Conservation (phyloP, 2,888 invertebrate species). For the Metellina segmentata region DNA sequence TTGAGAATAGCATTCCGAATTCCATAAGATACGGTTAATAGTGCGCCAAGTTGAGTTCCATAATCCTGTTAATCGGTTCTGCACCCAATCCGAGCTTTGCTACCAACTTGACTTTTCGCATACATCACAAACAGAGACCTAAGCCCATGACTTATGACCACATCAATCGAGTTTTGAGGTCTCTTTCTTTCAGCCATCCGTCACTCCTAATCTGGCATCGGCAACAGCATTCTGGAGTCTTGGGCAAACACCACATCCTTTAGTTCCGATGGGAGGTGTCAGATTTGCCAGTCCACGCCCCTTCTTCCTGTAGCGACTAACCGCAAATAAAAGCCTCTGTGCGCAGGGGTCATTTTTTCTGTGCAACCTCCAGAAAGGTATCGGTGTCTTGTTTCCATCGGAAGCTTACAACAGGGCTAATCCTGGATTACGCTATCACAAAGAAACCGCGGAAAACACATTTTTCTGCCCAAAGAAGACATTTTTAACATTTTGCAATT, state of each 20-base stretch:
- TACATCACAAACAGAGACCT: slow-evolving; percentile 16
- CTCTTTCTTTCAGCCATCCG: slow-evolving; percentile 50
- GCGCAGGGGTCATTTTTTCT: slow-evolving; percentile 36
- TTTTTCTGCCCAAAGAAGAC: slow-evolving; percentile 47
- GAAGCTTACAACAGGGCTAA: slow-evolving; percentile 74
- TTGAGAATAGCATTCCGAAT: background rate
- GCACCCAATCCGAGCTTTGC: background rate
- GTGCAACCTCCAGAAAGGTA: slow-evolving; percentile 29
- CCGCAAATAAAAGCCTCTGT: slow-evolving; percentile 39
- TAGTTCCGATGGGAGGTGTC: slow-evolving; percentile 27
- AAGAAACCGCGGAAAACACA: slow-evolving; percentile 62
- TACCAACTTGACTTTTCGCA: background rate
- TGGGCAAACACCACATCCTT: slow-evolving; percentile 53
- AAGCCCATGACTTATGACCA: slow-evolving; percentile 54
- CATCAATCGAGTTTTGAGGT: background rate
- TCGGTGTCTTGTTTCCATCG: slow-evolving; percentile 74
- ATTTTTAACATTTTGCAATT: slow-evolving; percentile 52
- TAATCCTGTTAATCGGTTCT: background rate
- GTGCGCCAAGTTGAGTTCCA: background rate
- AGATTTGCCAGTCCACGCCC: slow-evolving; percentile 50
- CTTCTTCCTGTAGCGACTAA: slow-evolving; percentile 51
- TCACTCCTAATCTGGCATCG: slow-evolving; percentile 50
- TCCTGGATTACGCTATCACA: slow-evolving; percentile 67
- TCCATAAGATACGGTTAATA: background rate
- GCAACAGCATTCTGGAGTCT: slow-evolving; percentile 18